phyloP scores from a whole-genome alignment of 2,797 vertebrate species.

The Lutjanus argentimaculatus region DNA sequence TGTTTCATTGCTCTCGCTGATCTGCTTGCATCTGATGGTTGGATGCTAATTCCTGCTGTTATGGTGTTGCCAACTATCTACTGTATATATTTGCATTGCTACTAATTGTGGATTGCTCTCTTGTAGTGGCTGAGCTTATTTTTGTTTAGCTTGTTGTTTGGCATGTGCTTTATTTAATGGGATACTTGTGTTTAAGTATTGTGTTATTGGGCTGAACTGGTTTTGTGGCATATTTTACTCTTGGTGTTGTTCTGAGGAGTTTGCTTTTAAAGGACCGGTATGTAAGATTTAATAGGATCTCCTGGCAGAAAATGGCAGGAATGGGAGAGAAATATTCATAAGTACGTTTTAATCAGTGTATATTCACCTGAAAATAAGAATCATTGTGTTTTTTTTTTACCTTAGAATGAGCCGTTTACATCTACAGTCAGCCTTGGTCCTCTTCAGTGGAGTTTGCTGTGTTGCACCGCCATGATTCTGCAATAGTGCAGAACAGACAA shows the following conservation, averaged over 20 bases:
- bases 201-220: background rate
- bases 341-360: no score
- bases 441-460: no score
- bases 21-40: constrained; percentile 1
- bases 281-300: no score
- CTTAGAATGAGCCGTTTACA: no score
- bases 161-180: background rate
- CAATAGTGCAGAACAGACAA: no score
- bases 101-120: constrained; percentile 11
- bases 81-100: background rate
- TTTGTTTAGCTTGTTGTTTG: background rate
- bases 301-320: no score
- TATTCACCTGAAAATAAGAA: no score
- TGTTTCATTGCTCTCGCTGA: constrained; percentile 15
- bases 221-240: background rate
- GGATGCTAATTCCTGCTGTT: constrained; percentile 20
- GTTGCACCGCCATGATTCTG: no score
- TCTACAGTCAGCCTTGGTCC: no score
- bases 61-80: background rate
- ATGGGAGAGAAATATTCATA: no score
- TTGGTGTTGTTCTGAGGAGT: background rate
- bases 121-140: background rate
- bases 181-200: background rate
- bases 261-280: background rate
- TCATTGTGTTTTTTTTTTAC: no score